Evolutionary conservation across 2,888 invertebrate genomes (phyloP).

Genomic region (Diadromus collaris): DNA sequence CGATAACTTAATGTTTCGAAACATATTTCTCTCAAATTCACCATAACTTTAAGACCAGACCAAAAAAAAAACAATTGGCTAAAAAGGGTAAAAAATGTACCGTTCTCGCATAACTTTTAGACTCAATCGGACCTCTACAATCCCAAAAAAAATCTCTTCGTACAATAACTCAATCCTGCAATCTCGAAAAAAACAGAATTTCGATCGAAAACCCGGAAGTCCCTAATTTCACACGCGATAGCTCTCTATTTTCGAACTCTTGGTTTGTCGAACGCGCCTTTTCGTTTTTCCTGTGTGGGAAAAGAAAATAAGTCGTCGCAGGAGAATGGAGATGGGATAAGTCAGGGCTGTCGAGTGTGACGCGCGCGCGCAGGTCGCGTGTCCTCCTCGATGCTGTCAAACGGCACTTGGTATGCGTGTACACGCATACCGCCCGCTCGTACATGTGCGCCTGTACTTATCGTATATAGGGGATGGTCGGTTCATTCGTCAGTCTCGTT

Average conservation of each 20-base stretch:
- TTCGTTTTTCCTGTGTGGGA: slow-evolving; percentile 48
- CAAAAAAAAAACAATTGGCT: slow-evolving; percentile 7
- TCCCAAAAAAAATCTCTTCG: background rate
- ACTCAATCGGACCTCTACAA: too few species aligned
- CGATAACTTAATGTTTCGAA: too few species aligned
- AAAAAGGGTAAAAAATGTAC: background rate
- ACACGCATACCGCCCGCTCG: background rate
- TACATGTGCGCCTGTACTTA: slow-evolving; percentile 2
- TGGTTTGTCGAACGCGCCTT: background rate
- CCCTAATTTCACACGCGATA: slow-evolving; percentile 17
- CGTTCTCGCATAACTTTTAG: too few species aligned
- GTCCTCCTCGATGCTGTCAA: slow-evolving; percentile 35
- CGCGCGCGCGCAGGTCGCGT: slow-evolving; percentile 52
- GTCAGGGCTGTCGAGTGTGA: slow-evolving; percentile 58
- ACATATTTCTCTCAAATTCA: slow-evolving; percentile 28
- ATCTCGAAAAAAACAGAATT: background rate
- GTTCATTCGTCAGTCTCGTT: slow-evolving; percentile 41
- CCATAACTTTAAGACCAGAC: slow-evolving; percentile 5
- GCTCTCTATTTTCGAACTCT: background rate
- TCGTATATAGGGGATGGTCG: slow-evolving; percentile 34
- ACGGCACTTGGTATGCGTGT: background rate
- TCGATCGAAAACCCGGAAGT: background rate
- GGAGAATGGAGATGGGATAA: slow-evolving; percentile 54
- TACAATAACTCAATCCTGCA: background rate
- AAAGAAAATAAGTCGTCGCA: slow-evolving; percentile 8